phyloP scores from a whole-genome alignment of 2,888 invertebrate genomes.

The Euphydryas editha region DNA sequence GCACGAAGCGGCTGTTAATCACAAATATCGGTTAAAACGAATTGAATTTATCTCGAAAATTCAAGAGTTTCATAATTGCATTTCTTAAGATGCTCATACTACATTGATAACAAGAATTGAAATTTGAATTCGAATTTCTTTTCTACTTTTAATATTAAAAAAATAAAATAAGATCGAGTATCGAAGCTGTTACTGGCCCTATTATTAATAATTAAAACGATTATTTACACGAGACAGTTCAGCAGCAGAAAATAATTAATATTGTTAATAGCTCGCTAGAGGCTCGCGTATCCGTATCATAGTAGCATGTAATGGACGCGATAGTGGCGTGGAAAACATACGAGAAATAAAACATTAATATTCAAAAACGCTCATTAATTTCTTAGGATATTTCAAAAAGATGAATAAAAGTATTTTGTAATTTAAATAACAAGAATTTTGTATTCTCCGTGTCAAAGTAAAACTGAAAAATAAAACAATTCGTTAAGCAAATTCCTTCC shows the following conservation, averaged over 20 bases:
- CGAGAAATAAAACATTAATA: slow-evolving; percentile 13
- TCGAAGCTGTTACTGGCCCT: slow-evolving; percentile 32
- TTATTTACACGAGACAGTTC: slow-evolving; percentile 56
- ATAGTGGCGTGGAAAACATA: slow-evolving; percentile 35
- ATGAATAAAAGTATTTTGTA: background rate
- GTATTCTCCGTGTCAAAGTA: no score
- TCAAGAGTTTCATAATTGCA: no score
- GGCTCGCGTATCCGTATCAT: slow-evolving; percentile 46
- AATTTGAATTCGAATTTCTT: slow-evolving; percentile 17
- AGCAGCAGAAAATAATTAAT: slow-evolving; percentile 58
- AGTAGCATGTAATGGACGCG: slow-evolving; percentile 37
- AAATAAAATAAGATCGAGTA: slow-evolving; percentile 24
- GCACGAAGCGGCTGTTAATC: no score
- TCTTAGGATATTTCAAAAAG: background rate
- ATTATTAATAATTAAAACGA: slow-evolving; percentile 65
- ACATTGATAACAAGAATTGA: background rate
- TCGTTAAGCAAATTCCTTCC: no score
- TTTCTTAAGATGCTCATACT: no score
- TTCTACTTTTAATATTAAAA: slow-evolving; percentile 3
- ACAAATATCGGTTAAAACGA: no score
- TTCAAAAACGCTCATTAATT: background rate
- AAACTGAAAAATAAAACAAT: no score
- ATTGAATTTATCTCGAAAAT: no score
- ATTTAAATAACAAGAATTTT: background rate
- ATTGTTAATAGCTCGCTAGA: slow-evolving; percentile 57